These are phyloP conservation scores for Eudasyphora cyanicolor DNA, from an alignment of 2,888 invertebrate genomes.

Conservation along the genomic window DNA sequence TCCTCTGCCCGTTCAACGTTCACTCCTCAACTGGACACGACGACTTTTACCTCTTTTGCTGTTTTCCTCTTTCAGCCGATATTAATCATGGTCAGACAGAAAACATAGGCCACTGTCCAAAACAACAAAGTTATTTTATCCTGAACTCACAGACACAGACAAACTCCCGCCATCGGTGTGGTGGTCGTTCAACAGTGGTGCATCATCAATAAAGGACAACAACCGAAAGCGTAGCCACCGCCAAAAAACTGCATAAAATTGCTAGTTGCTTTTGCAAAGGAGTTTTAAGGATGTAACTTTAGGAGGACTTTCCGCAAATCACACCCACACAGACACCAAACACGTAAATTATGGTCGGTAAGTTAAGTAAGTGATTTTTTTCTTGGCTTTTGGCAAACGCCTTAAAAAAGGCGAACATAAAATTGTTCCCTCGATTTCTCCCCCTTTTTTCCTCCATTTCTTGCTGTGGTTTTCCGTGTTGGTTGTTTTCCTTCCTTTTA, in stretches of 20 bases:
- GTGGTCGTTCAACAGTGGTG: background rate
- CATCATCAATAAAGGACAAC: background rate
- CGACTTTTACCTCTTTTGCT: background rate
- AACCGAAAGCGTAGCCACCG: too few species aligned
- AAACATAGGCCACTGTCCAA: constrained; percentile 36
- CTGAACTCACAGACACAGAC: background rate
- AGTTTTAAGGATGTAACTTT: background rate
- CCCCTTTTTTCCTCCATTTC: background rate
- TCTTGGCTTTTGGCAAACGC: background rate
- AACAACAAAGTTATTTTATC: constrained; percentile 18
- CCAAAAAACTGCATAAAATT: background rate
- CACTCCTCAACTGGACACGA: background rate
- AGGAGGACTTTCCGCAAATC: background rate
- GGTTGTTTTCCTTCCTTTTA: background rate
- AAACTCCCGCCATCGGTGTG: too few species aligned
- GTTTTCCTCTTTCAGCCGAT: background rate
- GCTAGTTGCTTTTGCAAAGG: background rate
- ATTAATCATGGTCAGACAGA: constrained; percentile 11
- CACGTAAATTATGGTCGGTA: background rate
- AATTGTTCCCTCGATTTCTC: background rate
- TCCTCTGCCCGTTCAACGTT: too few species aligned
- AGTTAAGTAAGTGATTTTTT: background rate
- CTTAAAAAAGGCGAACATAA: too few species aligned
- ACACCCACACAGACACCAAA: background rate
- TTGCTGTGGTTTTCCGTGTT: background rate